phyloP scores from a whole-genome alignment of 2,113 vertebrate species.

The Pterophyllum scalare region DNA sequence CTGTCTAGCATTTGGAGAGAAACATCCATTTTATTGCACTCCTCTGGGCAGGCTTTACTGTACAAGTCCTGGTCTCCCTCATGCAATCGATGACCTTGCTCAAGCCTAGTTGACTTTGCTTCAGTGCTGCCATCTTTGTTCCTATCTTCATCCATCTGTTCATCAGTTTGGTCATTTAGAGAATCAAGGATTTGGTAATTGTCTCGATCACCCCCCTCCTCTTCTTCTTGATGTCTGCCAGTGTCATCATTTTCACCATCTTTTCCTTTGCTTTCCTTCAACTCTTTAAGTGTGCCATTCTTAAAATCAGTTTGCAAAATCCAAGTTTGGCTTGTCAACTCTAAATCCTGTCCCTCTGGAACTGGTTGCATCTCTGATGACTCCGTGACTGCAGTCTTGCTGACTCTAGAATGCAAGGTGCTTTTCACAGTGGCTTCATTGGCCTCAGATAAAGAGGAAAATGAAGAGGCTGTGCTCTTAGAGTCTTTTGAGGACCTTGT shows the following conservation, averaged over 20 bases:
- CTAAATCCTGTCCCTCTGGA: neutral
- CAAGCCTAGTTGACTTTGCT: neutral
- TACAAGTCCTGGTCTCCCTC: constrained; percentile 27
- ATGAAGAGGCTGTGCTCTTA: constrained; percentile 3
- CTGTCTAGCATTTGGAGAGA: neutral
- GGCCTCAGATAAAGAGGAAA: constrained; percentile 6
- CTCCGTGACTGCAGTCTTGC: neutral
- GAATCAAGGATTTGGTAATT: constrained; percentile 29
- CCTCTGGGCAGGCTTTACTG: neutral
- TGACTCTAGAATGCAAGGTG: neutral
- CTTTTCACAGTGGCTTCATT: constrained; percentile 3
- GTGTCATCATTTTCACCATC: neutral
- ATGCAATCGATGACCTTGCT: neutral
- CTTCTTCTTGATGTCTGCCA: neutral
- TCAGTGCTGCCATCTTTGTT: neutral
- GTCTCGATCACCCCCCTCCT: neutral
- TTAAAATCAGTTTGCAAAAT: neutral
- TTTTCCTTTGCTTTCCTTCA: neutral
- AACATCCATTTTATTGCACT: neutral
- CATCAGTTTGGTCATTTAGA: constrained; percentile 13
- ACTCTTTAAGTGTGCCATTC: neutral
- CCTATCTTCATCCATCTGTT: neutral
- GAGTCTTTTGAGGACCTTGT: neutral
- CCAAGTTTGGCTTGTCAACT: neutral
- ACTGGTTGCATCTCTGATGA: neutral